Evolutionary conservation across 2,888 invertebrate species (phyloP), one percentile per base, ranked within the genome.

Genomic region (Elmis aenea): DNA sequence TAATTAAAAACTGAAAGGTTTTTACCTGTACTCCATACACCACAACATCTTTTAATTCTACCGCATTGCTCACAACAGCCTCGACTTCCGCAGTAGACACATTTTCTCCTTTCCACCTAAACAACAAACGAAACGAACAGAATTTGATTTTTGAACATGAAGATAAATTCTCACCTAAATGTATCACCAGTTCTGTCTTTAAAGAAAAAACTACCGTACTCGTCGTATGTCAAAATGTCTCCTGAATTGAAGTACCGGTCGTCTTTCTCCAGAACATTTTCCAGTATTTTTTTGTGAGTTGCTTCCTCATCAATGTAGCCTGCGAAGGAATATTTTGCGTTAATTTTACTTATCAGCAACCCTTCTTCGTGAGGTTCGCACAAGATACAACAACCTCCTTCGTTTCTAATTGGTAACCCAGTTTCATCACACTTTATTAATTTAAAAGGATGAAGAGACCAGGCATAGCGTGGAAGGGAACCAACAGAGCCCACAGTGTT

Each of bases 51-150:
- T 79, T 78, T 40, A 90, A 74, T 1, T 77, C 78, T 29, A 87
- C 71, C 14, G 83, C 74, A 35, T 85, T 85, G 42, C 85, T 86
- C 47, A 96, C 77, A 5, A 90, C 83, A 33, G 85, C 85, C 70
- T 97, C 96, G 11, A 97, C 91, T 71, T 97, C 97, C 0, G 86
- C 83, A 1, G 96, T 96, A 37, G 95, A 86, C 1, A 97, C 94
- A 64, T 97, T 97, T 72, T 99, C 96, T 8, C 97, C 96, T 61
- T 90, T 85, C 93, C 93, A 94, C 32, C 67, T 64, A 38, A 34
- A 54, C n/a, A 51, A 40, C 30, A 27, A 33, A 24, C 6, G 10
- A 8, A 33, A 20, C 13, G 8, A n/a, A n/a, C 9, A 13, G 18
- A 1, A 18, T 13, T n/a, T 14, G 31, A 21, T 18, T 16, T 12